These are phyloP conservation scores for Neotragus moschatus DNA, from an alignment of 2,113 vertebrate genomes.

Conservation along the genomic window DNA sequence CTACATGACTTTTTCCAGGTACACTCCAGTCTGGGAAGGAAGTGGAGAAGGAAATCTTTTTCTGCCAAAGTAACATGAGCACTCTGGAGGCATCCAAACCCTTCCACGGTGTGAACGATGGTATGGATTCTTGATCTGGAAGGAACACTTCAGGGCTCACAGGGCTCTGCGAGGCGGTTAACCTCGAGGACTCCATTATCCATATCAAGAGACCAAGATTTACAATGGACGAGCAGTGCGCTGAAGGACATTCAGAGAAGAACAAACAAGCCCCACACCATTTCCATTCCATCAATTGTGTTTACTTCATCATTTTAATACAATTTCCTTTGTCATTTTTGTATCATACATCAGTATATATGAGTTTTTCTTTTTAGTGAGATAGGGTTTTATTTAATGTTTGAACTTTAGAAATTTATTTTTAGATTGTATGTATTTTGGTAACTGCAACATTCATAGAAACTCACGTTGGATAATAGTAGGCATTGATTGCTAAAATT, in stretches of 20 bases:
- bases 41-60: background rate
- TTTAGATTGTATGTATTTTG: background rate
- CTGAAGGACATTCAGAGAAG: no score
- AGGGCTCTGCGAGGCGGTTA: fast-evolving
- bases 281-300: background rate
- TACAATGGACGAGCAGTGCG: background rate
- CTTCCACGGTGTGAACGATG: fast-evolving
- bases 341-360: background rate
- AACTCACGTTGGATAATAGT: background rate
- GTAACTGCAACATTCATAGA: background rate
- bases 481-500: background rate
- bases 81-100: fast-evolving
- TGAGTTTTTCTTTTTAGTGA: background rate
- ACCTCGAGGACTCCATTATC: fast-evolving
- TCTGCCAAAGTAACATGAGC: no score
- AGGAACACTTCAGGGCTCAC: fast-evolving
- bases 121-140: no score
- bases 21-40: background rate
- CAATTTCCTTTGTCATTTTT: background rate
- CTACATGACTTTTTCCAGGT: background rate
- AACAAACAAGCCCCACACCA: background rate
- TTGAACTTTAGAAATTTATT: background rate
- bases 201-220: background rate
- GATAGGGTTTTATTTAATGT: background rate
- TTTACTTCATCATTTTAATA: background rate